phyloP scores from a whole-genome alignment of 2,113 vertebrate species.

The Lasiurus borealis region DNA sequence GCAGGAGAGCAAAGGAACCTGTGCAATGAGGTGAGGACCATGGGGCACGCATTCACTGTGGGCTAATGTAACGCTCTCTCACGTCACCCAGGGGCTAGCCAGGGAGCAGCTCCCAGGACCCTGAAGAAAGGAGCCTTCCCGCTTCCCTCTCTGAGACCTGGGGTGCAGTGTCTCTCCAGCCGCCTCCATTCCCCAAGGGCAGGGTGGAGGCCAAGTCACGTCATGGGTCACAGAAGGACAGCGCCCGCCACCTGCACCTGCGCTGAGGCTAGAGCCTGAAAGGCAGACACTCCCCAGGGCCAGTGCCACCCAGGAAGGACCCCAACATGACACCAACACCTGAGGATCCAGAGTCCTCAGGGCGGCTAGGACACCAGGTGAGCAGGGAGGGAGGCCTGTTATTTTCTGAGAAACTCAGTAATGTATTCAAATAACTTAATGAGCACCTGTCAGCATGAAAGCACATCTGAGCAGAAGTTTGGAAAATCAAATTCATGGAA shows the following conservation, averaged over 20 bases:
- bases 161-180: neutral
- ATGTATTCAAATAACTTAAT: neutral
- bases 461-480: neutral
- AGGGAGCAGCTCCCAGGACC: neutral
- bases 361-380: neutral
- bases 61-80: too few species aligned
- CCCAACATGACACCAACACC: neutral
- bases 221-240: neutral
- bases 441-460: neutral
- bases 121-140: neutral
- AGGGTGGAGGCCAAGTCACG: neutral
- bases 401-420: neutral
- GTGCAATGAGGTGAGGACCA: accelerated
- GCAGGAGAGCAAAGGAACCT: neutral
- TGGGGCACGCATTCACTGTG: too few species aligned
- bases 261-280: neutral
- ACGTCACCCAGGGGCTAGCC: neutral
- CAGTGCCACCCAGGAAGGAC: neutral
- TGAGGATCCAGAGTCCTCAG: neutral
- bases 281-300: too few species aligned
- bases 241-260: too few species aligned
- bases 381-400: neutral
- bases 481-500: neutral
- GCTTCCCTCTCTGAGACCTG: neutral
- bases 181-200: neutral